Conservation (phyloP, 2,113 vertebrate species). For the Myodes glareolus region DNA sequence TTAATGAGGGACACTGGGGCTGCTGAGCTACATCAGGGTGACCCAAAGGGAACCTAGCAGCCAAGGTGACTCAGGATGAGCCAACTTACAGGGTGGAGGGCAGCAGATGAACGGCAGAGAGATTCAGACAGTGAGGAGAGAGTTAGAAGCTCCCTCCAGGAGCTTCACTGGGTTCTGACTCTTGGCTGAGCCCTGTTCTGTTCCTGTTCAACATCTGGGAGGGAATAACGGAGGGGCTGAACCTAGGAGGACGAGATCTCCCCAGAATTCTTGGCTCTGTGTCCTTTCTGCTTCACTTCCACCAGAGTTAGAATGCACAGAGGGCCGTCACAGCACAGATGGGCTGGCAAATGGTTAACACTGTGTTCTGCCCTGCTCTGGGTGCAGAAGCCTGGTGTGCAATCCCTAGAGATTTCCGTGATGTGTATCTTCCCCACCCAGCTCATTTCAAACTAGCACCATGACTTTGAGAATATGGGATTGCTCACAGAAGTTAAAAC, state of each 20-base stretch:
- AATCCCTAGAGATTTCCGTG: neutral
- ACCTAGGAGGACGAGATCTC: neutral
- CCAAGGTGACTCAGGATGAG: constrained; percentile 71
- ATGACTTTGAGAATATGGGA: fast-evolving
- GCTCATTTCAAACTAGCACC: neutral
- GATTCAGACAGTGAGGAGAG: neutral
- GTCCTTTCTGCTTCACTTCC: neutral
- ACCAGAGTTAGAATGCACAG: fast-evolving
- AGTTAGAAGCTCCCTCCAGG: neutral
- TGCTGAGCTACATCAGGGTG: constrained; percentile 34
- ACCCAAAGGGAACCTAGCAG: constrained; percentile 51
- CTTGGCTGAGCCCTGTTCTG: neutral
- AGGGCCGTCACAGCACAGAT: no score
- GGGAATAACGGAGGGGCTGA: neutral
- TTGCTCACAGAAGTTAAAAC: neutral
- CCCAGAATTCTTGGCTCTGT: fast-evolving
- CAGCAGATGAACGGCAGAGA: neutral
- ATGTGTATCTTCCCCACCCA: neutral
- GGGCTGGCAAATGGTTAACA: neutral
- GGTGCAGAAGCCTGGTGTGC: neutral
- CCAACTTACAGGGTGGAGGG: neutral
- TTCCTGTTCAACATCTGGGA: neutral
- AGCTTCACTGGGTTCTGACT: neutral
- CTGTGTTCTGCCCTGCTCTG: neutral
- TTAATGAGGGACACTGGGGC: neutral